phyloP scores from a whole-genome alignment of 1,140 invertebrate species.

The Macrosteles quadrilineatus region DNA sequence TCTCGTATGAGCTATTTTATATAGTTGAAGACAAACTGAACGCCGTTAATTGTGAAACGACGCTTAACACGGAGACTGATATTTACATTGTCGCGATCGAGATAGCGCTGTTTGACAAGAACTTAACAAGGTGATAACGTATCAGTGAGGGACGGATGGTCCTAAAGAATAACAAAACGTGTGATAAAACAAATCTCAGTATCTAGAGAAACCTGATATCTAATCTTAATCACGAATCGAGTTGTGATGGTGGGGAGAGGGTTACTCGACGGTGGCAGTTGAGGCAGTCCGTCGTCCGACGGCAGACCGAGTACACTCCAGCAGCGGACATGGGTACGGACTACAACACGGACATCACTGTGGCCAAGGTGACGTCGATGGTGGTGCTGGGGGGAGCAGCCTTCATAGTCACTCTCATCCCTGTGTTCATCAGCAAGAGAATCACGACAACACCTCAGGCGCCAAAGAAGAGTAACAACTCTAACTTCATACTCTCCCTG shows the following conservation, averaged over 20 bases:
- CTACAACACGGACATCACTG: not conserved
- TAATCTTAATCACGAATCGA: not conserved
- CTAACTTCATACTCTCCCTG: slow-evolving; percentile 23
- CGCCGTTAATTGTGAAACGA: too few relatives aligned
- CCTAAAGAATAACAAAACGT: too few relatives aligned
- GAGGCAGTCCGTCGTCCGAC: too few relatives aligned
- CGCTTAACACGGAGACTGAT: too few relatives aligned
- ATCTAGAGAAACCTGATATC: not conserved
- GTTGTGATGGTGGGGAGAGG: not conserved
- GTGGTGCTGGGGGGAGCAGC: not conserved
- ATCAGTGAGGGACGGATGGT: not conserved
- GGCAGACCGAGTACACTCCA: too few relatives aligned
- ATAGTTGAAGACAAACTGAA: too few relatives aligned
- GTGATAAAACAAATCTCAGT: not conserved
- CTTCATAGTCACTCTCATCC: slow-evolving; percentile 2
- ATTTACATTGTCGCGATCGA: too few relatives aligned
- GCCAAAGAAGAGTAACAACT: not conserved
- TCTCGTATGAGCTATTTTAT: too few relatives aligned
- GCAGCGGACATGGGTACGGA: not conserved
- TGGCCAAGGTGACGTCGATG: slow-evolving; percentile 14
- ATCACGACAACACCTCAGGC: not conserved
- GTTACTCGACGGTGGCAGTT: too few relatives aligned
- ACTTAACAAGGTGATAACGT: slow-evolving; percentile 11
- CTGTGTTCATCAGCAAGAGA: not conserved
- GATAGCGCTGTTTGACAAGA: not conserved